Conservation (phyloP, 2,797 vertebrate genomes). For the Enteromius paludinosus region DNA sequence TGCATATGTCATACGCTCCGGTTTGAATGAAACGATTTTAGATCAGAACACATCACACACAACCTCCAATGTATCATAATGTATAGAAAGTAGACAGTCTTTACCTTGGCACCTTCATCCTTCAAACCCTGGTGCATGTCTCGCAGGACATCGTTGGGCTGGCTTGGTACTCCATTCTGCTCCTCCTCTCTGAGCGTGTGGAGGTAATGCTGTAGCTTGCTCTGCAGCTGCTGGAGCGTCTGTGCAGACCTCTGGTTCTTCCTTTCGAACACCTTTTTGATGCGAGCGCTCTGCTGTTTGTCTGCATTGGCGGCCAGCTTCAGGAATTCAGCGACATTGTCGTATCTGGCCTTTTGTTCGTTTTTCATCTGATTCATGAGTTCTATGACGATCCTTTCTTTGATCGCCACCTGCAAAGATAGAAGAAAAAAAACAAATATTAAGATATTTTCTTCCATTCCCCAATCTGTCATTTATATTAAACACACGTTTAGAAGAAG, state of each 20-base stretch:
- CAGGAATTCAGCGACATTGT: conserved; percentile 96
- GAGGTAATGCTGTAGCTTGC: conserved; percentile 95
- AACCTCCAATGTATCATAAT: neutral
- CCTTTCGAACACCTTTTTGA: conserved; percentile 98
- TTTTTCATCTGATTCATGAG: conserved; percentile 83
- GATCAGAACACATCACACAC: neutral
- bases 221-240: conserved; percentile 93
- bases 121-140: conserved; percentile 98
- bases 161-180: conserved; percentile 93
- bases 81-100: neutral
- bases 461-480: no score
- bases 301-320: conserved; percentile 96
- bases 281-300: conserved; percentile 93
- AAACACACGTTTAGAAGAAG: no score
- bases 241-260: conserved; percentile 98
- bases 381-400: no score
- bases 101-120: conserved; percentile 92
- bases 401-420: no score
- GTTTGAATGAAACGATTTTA: conserved; percentile 21
- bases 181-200: conserved; percentile 93
- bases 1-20: neutral
- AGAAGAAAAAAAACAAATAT: no score
- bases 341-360: conserved; percentile 93
- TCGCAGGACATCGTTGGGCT: conserved; percentile 94
- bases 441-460: no score